Conservation (phyloP, 1,140 invertebrate genomes). For the Orchestia grillus region DNA sequence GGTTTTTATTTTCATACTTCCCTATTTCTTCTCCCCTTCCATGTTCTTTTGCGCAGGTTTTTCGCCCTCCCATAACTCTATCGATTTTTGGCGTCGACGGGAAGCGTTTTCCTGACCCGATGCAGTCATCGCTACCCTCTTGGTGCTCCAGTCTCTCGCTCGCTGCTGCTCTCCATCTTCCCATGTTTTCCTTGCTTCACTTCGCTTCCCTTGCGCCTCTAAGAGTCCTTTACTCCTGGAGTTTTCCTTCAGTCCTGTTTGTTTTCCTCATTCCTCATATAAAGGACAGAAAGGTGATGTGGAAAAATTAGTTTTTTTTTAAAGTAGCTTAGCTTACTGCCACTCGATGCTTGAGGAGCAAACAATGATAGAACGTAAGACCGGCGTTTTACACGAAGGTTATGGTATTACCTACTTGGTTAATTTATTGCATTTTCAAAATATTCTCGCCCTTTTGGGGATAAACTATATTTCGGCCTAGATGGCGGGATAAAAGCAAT, state of each 20-base stretch:
- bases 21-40: background rate
- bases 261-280: background rate
- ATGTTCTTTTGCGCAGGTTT: background rate
- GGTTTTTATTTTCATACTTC: background rate
- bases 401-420: no score
- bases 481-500: no score
- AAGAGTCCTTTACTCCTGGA: background rate
- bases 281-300: no score
- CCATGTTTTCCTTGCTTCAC: background rate
- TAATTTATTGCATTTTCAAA: no score
- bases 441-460: no score
- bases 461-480: no score
- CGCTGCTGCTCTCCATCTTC: background rate
- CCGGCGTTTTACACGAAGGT: no score
- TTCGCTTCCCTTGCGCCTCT: background rate
- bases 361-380: no score
- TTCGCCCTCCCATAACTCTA: conserved; percentile 33
- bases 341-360: no score
- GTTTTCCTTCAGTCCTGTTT: background rate
- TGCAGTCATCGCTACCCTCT: background rate
- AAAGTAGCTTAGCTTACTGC: no score
- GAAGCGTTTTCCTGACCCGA: conserved; percentile 29
- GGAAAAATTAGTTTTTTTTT: no score
- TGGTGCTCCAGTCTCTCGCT: background rate
- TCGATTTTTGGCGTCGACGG: conserved; percentile 31